phyloP scores from a whole-genome alignment of 2,797 vertebrate genomes.

The Ispidina picta region DNA sequence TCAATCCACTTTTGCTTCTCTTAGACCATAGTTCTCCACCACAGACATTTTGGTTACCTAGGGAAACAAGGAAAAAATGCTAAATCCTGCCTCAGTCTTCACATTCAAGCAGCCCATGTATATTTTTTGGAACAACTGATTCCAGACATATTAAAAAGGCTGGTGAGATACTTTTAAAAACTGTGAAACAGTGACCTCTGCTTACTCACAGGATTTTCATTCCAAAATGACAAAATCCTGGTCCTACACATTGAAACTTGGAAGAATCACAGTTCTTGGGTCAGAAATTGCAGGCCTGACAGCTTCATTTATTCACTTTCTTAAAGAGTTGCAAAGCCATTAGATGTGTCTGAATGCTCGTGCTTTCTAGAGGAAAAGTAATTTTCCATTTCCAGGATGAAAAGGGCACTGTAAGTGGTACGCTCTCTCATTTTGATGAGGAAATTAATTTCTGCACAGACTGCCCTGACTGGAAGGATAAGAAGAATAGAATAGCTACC shows the following conservation, averaged over 20 bases:
- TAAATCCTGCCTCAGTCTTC: not conserved
- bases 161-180: not conserved
- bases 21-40: not conserved
- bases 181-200: not conserved
- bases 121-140: not conserved
- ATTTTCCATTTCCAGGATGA: slow-evolving; percentile 16
- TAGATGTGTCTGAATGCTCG: not conserved
- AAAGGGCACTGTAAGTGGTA: not conserved
- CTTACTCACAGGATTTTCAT: not conserved
- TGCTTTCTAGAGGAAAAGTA: not conserved
- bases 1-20: not conserved
- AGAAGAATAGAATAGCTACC: not conserved
- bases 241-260: not conserved
- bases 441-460: not conserved
- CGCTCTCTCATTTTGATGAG: not conserved
- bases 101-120: not conserved
- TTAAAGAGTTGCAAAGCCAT: not conserved
- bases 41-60: not conserved
- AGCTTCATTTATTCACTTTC: not conserved
- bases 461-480: not conserved
- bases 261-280: not conserved
- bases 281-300: not conserved
- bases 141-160: not conserved
- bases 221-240: not conserved
- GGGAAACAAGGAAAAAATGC: not conserved